Conservation (phyloP, 2,113 vertebrate species). For the Takifugu flavidus region DNA sequence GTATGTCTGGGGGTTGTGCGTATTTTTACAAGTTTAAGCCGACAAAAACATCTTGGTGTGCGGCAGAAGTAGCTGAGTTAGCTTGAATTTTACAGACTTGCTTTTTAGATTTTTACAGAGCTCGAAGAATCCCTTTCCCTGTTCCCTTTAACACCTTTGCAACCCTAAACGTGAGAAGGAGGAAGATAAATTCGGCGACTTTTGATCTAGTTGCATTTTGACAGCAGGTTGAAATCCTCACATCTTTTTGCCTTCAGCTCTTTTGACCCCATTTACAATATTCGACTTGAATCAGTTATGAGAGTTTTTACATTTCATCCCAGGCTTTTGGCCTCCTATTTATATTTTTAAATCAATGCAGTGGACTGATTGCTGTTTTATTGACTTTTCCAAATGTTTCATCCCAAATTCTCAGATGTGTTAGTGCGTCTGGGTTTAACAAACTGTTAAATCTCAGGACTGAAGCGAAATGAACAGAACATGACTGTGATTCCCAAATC, state of each 20-base stretch:
- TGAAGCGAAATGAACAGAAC: too few species aligned
- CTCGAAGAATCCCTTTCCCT: background rate
- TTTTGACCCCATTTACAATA: too few species aligned
- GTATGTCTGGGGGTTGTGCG: slow-evolving; percentile 17
- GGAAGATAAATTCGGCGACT: background rate
- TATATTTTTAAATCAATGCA: too few species aligned
- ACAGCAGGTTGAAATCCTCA: background rate
- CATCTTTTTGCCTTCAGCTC: background rate
- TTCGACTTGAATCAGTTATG: too few species aligned
- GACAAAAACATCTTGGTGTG: slow-evolving; percentile 34
- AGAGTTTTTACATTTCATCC: too few species aligned
- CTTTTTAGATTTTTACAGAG: slow-evolving; percentile 1
- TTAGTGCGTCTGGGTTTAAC: too few species aligned
- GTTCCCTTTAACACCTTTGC: background rate
- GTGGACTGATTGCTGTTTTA: too few species aligned
- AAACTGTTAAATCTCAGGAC: too few species aligned
- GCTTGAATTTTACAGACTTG: background rate
- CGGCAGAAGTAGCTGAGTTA: slow-evolving; percentile 9
- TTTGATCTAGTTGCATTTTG: background rate
- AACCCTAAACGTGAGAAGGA: background rate
- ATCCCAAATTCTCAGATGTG: too few species aligned
- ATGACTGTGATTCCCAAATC: background rate
- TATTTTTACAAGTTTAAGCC: slow-evolving; percentile 40
- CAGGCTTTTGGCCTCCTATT: too few species aligned
- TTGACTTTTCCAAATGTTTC: too few species aligned